phyloP scores from a whole-genome alignment of 2,113 vertebrate genomes.

The Scytalopus superciliaris region DNA sequence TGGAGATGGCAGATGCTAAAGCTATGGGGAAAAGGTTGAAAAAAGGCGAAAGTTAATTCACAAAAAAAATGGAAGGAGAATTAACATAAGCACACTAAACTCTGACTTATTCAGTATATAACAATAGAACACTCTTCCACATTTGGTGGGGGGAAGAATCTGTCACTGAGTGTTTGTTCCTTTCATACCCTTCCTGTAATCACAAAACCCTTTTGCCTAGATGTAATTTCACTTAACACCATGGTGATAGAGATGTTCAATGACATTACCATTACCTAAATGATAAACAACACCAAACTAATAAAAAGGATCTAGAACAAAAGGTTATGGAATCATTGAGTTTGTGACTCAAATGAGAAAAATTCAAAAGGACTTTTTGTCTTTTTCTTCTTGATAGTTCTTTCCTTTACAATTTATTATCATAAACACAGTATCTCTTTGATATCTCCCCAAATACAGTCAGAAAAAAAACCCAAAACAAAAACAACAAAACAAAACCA shows the following conservation, averaged over 20 bases:
- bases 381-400: not conserved
- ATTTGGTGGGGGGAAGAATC: not conserved
- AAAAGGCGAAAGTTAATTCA: not conserved
- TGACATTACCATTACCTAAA: not conserved
- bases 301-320: not conserved
- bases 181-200: not conserved
- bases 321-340: not conserved
- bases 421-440: not conserved
- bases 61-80: not conserved
- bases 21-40: not conserved
- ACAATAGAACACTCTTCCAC: not conserved
- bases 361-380: not conserved
- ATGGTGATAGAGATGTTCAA: not conserved
- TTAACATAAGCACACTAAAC: not conserved
- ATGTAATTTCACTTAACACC: not conserved
- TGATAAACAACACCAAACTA: not conserved
- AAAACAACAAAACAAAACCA: not conserved
- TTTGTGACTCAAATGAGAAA: not conserved
- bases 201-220: not conserved
- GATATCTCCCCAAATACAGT: not conserved
- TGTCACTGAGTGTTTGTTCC: not conserved
- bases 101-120: not conserved
- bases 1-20: not conserved
- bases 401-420: not conserved
- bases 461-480: not conserved